These are phyloP conservation scores for Ypsolopha scabrella DNA, from an alignment of 2,888 invertebrate genomes.

Conservation along the genomic window DNA sequence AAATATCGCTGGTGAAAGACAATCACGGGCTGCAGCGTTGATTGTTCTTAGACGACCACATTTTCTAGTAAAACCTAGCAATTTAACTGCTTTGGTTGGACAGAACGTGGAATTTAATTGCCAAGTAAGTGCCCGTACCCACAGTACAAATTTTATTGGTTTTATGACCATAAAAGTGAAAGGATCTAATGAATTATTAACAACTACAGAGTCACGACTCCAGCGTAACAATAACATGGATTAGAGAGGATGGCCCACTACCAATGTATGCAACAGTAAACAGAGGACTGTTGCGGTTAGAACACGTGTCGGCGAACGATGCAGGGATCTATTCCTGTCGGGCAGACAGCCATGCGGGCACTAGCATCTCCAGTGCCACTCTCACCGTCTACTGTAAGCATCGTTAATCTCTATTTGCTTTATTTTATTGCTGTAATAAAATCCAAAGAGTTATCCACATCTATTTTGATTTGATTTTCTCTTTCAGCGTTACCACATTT, in stretches of 20 bases:
- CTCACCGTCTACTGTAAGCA: conserved; percentile 93
- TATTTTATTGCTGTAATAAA: conserved; percentile 4
- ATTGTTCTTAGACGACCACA: conserved; percentile 89
- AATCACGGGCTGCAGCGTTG: conserved; percentile 83
- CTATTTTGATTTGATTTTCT: neutral
- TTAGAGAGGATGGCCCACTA: conserved; percentile 54
- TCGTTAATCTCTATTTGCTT: conserved; percentile 2
- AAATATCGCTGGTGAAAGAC: conserved; percentile 90
- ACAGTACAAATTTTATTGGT: neutral
- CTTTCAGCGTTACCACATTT: conserved; percentile 89
- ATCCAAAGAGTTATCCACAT: neutral
- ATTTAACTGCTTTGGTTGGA: conserved; percentile 85
- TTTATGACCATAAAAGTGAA: neutral
- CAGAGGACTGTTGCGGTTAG: conserved; percentile 75
- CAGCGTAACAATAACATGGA: conserved; percentile 61
- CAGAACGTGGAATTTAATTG: conserved; percentile 90
- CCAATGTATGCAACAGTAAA: conserved; percentile 52
- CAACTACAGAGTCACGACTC: conserved; percentile 52
- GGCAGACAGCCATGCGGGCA: conserved; percentile 91
- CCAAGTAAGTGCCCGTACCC: conserved; percentile 46
- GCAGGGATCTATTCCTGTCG: conserved; percentile 93
- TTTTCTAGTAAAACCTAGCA: conserved; percentile 88
- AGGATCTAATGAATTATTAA: conserved; percentile 3
- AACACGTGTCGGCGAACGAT: conserved; percentile 85
- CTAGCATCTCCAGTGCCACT: conserved; percentile 87